Evolutionary conservation across 2,113 vertebrate genomes (phyloP).

Genomic region (Datnioides undecimradiatus): DNA sequence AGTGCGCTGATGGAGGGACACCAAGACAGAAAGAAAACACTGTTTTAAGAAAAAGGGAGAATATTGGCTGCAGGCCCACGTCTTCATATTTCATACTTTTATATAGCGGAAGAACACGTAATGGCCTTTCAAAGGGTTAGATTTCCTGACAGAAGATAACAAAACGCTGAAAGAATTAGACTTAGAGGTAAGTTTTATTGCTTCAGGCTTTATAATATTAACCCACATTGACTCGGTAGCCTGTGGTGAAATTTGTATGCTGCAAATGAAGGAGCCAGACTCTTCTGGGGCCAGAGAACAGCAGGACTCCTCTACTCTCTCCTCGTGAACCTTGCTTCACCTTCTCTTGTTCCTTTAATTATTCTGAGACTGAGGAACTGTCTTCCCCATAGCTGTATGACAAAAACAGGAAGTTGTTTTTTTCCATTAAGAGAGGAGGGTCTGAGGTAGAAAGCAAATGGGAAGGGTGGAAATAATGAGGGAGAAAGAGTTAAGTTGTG

Average conservation of each 20-base stretch:
- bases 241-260: conserved; percentile 28
- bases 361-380: fast-evolving
- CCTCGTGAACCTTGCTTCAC: conserved; percentile 24
- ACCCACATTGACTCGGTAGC: conserved; percentile 16
- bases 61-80: conserved; percentile 4
- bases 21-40: background rate
- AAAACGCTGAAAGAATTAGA: conserved; percentile 2
- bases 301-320: conserved; percentile 9
- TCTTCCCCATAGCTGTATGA: background rate
- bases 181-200: conserved; percentile 7
- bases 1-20: background rate
- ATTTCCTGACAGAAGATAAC: background rate
- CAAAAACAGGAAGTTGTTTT: background rate
- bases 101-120: background rate
- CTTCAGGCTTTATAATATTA: conserved; percentile 33
- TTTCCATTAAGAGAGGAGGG: background rate
- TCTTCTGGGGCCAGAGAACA: conserved; percentile 31
- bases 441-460: background rate
- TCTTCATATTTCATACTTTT: background rate
- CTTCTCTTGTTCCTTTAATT: background rate
- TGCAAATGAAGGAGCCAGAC: conserved; percentile 10
- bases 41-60: background rate
- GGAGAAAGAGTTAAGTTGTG: background rate
- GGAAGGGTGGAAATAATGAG: background rate
- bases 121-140: background rate